Percentiles rank a stretch among this genome's conserved stretches.
Conservation (phyloP, 2,888 invertebrate genomes). For the Gasteruption jaculator region DNA sequence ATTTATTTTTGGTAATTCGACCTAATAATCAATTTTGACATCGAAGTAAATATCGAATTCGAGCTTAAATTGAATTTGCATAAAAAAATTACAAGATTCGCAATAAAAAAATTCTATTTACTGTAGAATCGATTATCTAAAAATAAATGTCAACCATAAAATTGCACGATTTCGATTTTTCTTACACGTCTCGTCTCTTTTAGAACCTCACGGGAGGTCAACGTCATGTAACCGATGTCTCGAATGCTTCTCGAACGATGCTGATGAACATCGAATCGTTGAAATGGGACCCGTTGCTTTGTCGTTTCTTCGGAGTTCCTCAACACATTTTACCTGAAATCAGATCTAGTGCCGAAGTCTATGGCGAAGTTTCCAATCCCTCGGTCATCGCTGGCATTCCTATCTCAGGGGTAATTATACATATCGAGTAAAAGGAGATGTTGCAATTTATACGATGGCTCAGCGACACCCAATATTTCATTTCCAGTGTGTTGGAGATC, state of each 20-base stretch:
- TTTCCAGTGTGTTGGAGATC: slow-evolving; percentile 85
- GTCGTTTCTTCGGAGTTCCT: slow-evolving; percentile 86
- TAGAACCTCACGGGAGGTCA: slow-evolving; percentile 66
- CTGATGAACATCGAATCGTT: slow-evolving; percentile 88
- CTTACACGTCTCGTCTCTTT: slow-evolving; percentile 9
- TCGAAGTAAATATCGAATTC: too few relatives aligned
- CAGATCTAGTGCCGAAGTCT: slow-evolving; percentile 87
- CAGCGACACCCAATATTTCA: not conserved
- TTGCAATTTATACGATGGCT: not conserved
- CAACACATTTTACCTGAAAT: slow-evolving; percentile 81
- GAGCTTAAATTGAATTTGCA: too few relatives aligned
- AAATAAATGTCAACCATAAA: too few relatives aligned
- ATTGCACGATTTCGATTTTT: too few relatives aligned
- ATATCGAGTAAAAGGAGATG: not conserved
- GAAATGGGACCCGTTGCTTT: slow-evolving; percentile 84
- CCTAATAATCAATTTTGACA: too few relatives aligned
- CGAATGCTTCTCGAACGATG: slow-evolving; percentile 95
- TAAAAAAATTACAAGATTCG: too few relatives aligned
- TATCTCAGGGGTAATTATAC: slow-evolving; percentile 75
- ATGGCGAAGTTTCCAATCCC: slow-evolving; percentile 68
- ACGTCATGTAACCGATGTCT: slow-evolving; percentile 88
- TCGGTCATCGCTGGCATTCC: slow-evolving; percentile 76
- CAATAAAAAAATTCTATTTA: too few relatives aligned
- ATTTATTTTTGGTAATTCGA: slow-evolving; percentile 6
- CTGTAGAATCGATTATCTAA: too few relatives aligned